Evolutionary conservation across 2,888 invertebrate species (phyloP).

Genomic region (Rutpela maculata): DNA sequence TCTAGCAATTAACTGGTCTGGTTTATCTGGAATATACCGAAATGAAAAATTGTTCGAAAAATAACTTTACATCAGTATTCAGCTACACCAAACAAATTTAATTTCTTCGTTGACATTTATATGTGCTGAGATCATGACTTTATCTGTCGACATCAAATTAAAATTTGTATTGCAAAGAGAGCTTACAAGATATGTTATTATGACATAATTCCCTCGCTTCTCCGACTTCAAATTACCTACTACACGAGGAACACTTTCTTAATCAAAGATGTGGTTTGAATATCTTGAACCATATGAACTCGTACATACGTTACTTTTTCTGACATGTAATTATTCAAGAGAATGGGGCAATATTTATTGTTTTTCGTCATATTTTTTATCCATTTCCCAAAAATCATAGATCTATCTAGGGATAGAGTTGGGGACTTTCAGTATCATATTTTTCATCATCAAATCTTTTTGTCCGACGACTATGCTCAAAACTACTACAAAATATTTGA

Average conservation of each 20-base stretch:
- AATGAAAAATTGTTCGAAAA: background rate
- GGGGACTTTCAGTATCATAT: too few relatives aligned
- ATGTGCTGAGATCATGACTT: slow-evolving; percentile 2
- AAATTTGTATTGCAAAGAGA: slow-evolving; percentile 16
- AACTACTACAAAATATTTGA: too few relatives aligned
- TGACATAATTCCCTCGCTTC: background rate
- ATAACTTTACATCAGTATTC: slow-evolving; percentile 7
- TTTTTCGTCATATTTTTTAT: too few relatives aligned
- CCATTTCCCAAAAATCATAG: too few relatives aligned
- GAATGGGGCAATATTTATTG: too few relatives aligned
- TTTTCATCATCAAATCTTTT: too few relatives aligned
- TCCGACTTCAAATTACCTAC: background rate
- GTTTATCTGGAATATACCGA: too few relatives aligned
- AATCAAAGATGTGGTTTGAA: background rate
- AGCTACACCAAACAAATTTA: background rate
- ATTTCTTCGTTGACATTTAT: background rate
- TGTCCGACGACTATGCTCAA: too few relatives aligned
- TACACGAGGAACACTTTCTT: background rate
- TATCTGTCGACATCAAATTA: background rate
- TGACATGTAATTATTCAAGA: too few relatives aligned
- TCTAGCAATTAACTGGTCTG: background rate
- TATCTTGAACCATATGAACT: too few relatives aligned
- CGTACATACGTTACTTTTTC: too few relatives aligned
- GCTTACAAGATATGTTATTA: slow-evolving; percentile 2
- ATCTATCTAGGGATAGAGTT: too few relatives aligned